A percentile compares a stretch with the other conserved stretches of the same genome.
phyloP scores from a whole-genome alignment of 2,113 vertebrate species.

The Nothocercus nigrocapillus region DNA sequence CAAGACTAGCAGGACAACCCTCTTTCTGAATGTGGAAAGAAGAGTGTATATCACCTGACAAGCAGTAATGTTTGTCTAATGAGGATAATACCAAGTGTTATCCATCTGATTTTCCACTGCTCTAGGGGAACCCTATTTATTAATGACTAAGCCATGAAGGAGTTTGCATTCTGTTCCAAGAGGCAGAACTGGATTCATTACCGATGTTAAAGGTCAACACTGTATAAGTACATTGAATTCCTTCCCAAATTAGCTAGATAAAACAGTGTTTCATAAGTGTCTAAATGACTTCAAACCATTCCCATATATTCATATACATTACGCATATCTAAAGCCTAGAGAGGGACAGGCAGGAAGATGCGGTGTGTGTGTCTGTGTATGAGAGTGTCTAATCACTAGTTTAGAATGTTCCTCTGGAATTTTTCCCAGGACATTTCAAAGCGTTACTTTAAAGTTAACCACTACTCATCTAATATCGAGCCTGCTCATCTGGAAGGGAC shows the following conservation, averaged over 20 bases:
- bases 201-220: constrained; percentile 51
- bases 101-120: constrained; percentile 48
- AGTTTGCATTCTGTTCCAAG: constrained; percentile 53
- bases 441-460: constrained; percentile 39
- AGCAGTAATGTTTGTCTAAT: constrained; percentile 21
- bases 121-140: constrained; percentile 40
- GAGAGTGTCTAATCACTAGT: constrained; percentile 50
- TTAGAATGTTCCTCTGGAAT: constrained; percentile 56
- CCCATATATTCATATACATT: background rate
- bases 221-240: constrained; percentile 38
- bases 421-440: constrained; percentile 68
- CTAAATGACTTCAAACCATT: constrained; percentile 49
- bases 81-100: constrained; percentile 23
- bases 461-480: constrained; percentile 39
- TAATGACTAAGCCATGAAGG: constrained; percentile 43
- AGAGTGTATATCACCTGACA: constrained; percentile 11
- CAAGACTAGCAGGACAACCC: background rate
- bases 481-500: constrained; percentile 14
- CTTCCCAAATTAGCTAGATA: constrained; percentile 44
- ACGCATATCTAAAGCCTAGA: background rate
- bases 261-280: constrained; percentile 50
- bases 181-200: constrained; percentile 61
- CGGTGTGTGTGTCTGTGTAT: background rate
- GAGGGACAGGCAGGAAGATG: background rate
- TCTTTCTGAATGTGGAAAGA: constrained; percentile 23